Evolutionary conservation across 2,888 invertebrate species (phyloP).

Genomic region (Drosophila colorata): DNA sequence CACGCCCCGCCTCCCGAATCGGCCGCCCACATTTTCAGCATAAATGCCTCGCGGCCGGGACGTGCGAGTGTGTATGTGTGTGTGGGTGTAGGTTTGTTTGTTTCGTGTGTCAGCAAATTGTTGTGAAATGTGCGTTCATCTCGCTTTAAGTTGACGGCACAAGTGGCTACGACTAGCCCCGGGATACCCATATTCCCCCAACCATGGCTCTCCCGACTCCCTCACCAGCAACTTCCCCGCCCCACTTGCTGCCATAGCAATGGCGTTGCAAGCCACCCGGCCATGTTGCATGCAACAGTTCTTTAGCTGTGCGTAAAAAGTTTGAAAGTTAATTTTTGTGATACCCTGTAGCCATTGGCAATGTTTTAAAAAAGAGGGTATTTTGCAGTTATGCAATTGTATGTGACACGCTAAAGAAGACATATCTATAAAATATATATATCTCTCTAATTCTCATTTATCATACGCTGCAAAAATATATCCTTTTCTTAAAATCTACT

Average conservation of each 20-base stretch:
- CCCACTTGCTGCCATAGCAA: conserved; percentile 5
- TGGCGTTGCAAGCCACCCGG: conserved; percentile 31
- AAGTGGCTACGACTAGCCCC: conserved; percentile 52
- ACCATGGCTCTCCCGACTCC: neutral
- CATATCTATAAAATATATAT: too few relatives aligned
- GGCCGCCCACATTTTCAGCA: neutral
- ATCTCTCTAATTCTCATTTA: too few relatives aligned
- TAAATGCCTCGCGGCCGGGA: conserved; percentile 18
- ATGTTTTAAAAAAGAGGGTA: neutral
- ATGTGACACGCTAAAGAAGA: too few relatives aligned
- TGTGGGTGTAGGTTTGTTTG: conserved; percentile 1
- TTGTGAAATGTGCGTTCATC: conserved; percentile 58
- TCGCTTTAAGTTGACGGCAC: conserved; percentile 37
- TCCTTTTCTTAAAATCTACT: too few relatives aligned
- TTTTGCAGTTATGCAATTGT: too few relatives aligned
- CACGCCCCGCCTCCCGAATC: conserved; percentile 1
- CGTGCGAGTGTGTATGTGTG: neutral
- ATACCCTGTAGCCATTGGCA: conserved; percentile 8
- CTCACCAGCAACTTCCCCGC: neutral
- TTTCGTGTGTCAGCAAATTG: conserved; percentile 58
- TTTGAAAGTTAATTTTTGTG: conserved; percentile 45
- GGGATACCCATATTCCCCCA: neutral
- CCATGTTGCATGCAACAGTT: conserved; percentile 52
- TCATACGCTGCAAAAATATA: too few relatives aligned
- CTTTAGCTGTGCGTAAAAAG: conserved; percentile 22